These are phyloP conservation scores for Xestia xanthographa DNA, from an alignment of 2,888 invertebrate species.

Conservation along the genomic window DNA sequence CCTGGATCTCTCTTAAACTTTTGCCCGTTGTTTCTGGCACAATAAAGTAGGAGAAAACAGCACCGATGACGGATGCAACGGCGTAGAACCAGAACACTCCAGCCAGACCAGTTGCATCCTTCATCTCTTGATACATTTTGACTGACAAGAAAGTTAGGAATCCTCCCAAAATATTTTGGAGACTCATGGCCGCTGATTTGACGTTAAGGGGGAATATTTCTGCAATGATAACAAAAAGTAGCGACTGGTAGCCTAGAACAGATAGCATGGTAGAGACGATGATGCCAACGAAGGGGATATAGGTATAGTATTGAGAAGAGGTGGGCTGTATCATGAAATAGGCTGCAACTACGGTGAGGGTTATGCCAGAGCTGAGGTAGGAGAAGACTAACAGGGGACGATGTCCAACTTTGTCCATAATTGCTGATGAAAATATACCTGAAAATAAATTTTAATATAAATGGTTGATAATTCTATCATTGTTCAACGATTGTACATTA, in stretches of 20 bases:
- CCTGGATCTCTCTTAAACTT: constrained; percentile 20
- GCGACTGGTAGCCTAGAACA: constrained; percentile 85
- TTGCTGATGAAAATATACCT: constrained; percentile 81
- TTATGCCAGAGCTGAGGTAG: constrained; percentile 76
- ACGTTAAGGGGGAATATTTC: constrained; percentile 91
- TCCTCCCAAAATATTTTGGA: constrained; percentile 78
- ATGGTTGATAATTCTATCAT: not conserved
- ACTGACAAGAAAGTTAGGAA: constrained; percentile 86
- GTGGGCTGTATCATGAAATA: constrained; percentile 79
- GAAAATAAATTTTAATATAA: constrained; percentile 58
- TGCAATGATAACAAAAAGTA: constrained; percentile 78
- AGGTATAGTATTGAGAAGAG: constrained; percentile 71
- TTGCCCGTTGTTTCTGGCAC: constrained; percentile 18
- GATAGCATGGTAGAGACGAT: constrained; percentile 74
- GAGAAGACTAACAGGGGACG: constrained; percentile 85
- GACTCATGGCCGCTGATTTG: constrained; percentile 88
- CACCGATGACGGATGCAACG: constrained; percentile 78
- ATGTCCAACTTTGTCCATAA: constrained; percentile 83
- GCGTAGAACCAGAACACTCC: constrained; percentile 88
- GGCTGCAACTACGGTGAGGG: constrained; percentile 72
- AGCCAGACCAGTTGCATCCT: constrained; percentile 84
- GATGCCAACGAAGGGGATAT: constrained; percentile 85
- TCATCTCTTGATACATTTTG: constrained; percentile 87
- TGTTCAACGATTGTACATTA: not conserved
- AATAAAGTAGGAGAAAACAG: constrained; percentile 13